These are phyloP conservation scores for Cinclus mexicanus DNA, from an alignment of 2,113 vertebrate genomes.

Conservation along the genomic window DNA sequence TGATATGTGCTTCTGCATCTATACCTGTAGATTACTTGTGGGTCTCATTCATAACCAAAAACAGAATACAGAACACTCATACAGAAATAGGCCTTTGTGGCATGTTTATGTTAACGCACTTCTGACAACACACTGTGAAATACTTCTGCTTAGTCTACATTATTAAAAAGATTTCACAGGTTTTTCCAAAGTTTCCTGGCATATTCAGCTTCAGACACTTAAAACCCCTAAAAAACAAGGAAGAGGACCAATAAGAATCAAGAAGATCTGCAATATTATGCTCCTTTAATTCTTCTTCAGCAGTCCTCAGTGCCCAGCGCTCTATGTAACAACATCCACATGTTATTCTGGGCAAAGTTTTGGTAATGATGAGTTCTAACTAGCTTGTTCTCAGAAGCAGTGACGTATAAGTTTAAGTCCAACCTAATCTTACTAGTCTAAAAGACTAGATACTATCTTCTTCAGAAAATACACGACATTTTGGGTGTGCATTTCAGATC, in stretches of 20 bases:
- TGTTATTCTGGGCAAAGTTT: not conserved
- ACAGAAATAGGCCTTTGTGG: not conserved
- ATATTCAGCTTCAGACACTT: not conserved
- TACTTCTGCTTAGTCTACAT: not conserved
- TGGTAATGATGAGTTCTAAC: not conserved
- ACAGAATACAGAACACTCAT: not conserved
- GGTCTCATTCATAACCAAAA: not conserved
- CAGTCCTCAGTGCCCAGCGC: not conserved
- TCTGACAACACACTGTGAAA: not conserved
- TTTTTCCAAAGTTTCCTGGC: not conserved
- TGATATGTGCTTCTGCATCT: not conserved
- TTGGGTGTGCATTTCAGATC: not conserved
- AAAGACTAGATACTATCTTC: not conserved
- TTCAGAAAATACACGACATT: not conserved
- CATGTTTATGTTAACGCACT: not conserved
- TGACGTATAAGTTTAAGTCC: not conserved
- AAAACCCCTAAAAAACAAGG: not conserved
- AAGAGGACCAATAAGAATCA: not conserved
- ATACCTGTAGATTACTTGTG: not conserved
- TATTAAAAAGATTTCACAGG: not conserved
- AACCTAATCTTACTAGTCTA: not conserved
- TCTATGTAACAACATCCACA: not conserved
- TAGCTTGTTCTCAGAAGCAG: not conserved
- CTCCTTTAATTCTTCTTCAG: not conserved
- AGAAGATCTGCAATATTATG: not conserved